phyloP scores from a whole-genome alignment of 1,140 invertebrate genomes.

The Bombyx mandarina region DNA sequence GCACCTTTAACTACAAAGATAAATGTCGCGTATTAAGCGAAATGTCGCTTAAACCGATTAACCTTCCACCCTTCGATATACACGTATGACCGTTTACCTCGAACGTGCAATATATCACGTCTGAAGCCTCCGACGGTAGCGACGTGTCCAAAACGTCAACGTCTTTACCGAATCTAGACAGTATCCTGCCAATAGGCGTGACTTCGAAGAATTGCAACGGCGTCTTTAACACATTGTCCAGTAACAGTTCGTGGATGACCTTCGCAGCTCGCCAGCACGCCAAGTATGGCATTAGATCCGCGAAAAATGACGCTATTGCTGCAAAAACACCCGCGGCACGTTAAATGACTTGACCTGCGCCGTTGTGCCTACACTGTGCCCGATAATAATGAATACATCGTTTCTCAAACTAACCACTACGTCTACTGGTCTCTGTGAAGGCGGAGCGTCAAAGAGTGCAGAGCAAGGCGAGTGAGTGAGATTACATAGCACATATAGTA shows the following conservation, averaged over 20 bases:
- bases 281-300: constrained; percentile 79
- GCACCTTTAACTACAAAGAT: no score
- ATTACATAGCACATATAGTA: no score
- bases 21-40: no score
- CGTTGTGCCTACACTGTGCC: neutral
- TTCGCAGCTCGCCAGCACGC: constrained; percentile 81
- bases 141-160: constrained; percentile 79
- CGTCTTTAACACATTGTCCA: constrained; percentile 81
- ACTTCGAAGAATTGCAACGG: constrained; percentile 90
- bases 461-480: no score
- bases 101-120: constrained; percentile 83
- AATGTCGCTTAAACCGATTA: no score
- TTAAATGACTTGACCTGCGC: constrained; percentile 4
- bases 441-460: no score
- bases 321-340: constrained; percentile 49
- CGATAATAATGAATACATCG: constrained; percentile 62
- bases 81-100: constrained; percentile 75
- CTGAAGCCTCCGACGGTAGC: constrained; percentile 79
- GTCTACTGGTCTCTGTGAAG: no score
- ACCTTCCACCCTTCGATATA: no score
- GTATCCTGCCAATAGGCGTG: constrained; percentile 88
- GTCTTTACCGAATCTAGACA: constrained; percentile 91
- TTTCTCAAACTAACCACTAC: constrained; percentile 15
- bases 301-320: constrained; percentile 78
- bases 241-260: constrained; percentile 82